phyloP scores from a whole-genome alignment of 2,888 invertebrate species.

The Augiades crinisus region DNA sequence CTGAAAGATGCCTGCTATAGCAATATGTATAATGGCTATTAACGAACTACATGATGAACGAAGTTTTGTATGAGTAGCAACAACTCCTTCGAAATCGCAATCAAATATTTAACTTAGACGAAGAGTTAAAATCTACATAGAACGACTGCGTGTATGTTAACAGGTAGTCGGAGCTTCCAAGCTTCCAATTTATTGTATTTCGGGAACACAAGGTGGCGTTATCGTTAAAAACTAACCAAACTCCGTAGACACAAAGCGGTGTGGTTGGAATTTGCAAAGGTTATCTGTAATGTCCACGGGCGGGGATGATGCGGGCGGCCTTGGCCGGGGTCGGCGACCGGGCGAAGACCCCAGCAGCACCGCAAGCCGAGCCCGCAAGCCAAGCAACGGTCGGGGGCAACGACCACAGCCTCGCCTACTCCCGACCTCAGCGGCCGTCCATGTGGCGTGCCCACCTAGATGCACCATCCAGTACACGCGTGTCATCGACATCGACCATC shows the following conservation, averaged over 20 bases:
- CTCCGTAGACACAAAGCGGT: background rate
- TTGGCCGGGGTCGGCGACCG: conserved; percentile 79
- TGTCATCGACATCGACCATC: conserved; percentile 22
- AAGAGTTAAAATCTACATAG: no score
- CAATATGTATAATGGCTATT: no score
- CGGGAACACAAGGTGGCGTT: no score
- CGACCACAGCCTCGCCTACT: conserved; percentile 65
- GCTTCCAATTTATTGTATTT: no score
- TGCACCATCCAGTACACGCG: conserved; percentile 10
- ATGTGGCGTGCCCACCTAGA: conserved; percentile 29
- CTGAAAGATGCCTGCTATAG: no score
- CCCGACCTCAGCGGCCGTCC: conserved; percentile 51
- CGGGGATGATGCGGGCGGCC: conserved; percentile 79
- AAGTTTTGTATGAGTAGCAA: no score
- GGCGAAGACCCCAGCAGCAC: conserved; percentile 78
- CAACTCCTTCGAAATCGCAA: no score
- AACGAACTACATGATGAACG: no score
- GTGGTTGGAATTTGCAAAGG: conserved; percentile 57
- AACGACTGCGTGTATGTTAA: no score
- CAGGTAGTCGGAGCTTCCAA: no score
- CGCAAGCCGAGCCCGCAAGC: conserved; percentile 46
- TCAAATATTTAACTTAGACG: no score
- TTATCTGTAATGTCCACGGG: conserved; percentile 58
- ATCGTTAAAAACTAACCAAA: background rate
- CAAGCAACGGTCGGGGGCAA: conserved; percentile 80